Evolutionary conservation across 1,140 invertebrate genomes (phyloP), one percentile per base, ranked within the genome.

Genomic region (Pseudomyrmex dendroicus): DNA sequence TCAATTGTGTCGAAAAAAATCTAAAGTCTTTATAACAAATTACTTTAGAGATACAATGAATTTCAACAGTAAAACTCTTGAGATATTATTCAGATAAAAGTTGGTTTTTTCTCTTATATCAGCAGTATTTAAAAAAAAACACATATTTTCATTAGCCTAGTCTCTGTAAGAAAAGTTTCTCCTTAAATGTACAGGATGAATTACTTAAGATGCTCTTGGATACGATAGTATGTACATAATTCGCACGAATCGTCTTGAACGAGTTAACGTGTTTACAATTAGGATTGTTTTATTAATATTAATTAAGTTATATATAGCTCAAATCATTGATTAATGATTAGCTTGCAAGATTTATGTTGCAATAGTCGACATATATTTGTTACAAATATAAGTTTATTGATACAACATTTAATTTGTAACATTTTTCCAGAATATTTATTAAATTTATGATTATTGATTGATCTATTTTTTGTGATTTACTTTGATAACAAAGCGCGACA

Each of bases 31-130:
- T 35, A 35, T 7, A 35, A 5, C 35, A 35, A 35, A 7, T 35
- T 35, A 35, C 5, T 35, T 35, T 7, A 35, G 35, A 7, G 5
- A 35, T 0, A 35, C 35, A 5, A 35, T 35, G 5, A 35, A 7
- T 35, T 35, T 35, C 35, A 35, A 35, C 5, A 35, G 0, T 5
- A 48, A n/a, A 12, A 59, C 15, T 3, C 22, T 59, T 78, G 20
- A 68, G 46, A 7, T 77, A 78, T 35, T 48, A 68, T 57, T 57
- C 44, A 68, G 35, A 46, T 10, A 22, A 76, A 63, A 76, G 62
- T 63, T 17, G 25, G 13, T 76, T 76, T 10, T 10, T 63, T n/a
- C 15, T 63, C 20, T 57, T 68, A 48, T 70, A 48, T 70, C 64
- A 78, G 44, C 59, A 48, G 44, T 59, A 70, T 20, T 70, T 59